These are phyloP conservation scores for Thunnus maccoyii DNA, from an alignment of 2,113 vertebrate genomes.

Conservation along the genomic window DNA sequence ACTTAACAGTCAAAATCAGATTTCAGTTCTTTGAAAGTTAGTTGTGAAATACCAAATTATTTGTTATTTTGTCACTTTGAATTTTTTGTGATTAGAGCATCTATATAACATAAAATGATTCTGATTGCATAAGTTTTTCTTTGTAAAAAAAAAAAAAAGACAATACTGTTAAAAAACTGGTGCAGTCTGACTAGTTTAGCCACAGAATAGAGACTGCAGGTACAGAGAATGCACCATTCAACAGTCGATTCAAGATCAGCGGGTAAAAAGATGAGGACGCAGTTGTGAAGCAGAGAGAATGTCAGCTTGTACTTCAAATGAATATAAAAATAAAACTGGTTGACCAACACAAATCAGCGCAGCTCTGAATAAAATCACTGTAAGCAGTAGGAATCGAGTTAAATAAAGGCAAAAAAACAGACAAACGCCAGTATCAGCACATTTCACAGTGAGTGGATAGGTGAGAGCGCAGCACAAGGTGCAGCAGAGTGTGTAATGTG, in stretches of 20 bases:
- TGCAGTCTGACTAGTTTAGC: conserved; percentile 10
- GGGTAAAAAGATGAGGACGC: conserved; percentile 5
- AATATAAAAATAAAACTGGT: conserved; percentile 41
- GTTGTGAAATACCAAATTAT: too few species aligned
- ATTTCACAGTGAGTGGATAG: conserved; percentile 67
- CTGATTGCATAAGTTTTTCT: too few species aligned
- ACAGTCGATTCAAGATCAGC: conserved; percentile 26
- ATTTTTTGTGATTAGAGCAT: too few species aligned
- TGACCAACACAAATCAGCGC: conserved; percentile 34
- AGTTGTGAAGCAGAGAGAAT: conserved; percentile 12
- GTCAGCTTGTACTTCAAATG: conserved; percentile 26
- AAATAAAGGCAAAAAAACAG: conserved; percentile 49
- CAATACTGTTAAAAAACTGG: not conserved
- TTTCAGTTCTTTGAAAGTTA: too few species aligned
- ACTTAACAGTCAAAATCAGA: too few species aligned
- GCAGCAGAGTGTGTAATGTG: conserved; percentile 68
- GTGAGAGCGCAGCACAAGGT: conserved; percentile 56
- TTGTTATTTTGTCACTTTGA: too few species aligned
- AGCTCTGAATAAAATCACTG: conserved; percentile 44
- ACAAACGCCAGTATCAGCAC: conserved; percentile 58
- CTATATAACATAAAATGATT: too few species aligned
- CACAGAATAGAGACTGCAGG: conserved; percentile 35
- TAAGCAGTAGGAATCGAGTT: conserved; percentile 34
- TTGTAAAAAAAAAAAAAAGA: too few species aligned
- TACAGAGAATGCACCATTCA: conserved; percentile 5